Conservation (phyloP, 1,140 invertebrate species). For the Trichogramma pretiosum region DNA sequence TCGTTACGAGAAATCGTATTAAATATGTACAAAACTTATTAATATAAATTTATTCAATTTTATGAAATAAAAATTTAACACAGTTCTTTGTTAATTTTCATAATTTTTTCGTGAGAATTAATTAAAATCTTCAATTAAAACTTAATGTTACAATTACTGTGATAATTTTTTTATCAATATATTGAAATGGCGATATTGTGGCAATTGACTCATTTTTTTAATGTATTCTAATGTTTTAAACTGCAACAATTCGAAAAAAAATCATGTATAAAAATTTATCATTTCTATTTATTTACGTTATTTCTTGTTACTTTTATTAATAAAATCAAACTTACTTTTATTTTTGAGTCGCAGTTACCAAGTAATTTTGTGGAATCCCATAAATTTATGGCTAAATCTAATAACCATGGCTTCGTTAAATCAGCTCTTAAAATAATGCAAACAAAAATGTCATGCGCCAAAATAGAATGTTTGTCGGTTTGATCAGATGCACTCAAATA, state of each 20-base stretch:
- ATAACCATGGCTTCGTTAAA: slow-evolving; percentile 51
- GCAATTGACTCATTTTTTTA: slow-evolving; percentile 28
- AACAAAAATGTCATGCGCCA: slow-evolving; percentile 67
- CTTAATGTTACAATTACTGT: too few relatives aligned
- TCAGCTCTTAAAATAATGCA: slow-evolving; percentile 63
- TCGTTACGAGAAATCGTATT: too few relatives aligned
- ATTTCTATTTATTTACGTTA: not conserved
- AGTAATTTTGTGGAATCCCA: slow-evolving; percentile 68
- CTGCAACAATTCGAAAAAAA: slow-evolving; percentile 21
- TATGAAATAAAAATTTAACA: too few relatives aligned
- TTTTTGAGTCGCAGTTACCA: slow-evolving; percentile 45
- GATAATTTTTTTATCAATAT: slow-evolving; percentile 33
- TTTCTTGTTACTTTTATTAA: not conserved
- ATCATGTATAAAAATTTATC: not conserved
- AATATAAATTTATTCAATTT: too few relatives aligned
- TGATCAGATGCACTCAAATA: slow-evolving; percentile 51
- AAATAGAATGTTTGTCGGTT: slow-evolving; percentile 53
- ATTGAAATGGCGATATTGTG: slow-evolving; percentile 30
- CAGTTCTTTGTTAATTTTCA: too few relatives aligned
- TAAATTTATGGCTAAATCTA: slow-evolving; percentile 62
- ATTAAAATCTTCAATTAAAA: too few relatives aligned
- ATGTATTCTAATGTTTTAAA: slow-evolving; percentile 32
- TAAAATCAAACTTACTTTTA: slow-evolving; percentile 34
- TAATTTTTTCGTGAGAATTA: too few relatives aligned
- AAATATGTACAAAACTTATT: too few relatives aligned